Conservation (phyloP, 2,888 invertebrate genomes). For the Hedya salicella region DNA sequence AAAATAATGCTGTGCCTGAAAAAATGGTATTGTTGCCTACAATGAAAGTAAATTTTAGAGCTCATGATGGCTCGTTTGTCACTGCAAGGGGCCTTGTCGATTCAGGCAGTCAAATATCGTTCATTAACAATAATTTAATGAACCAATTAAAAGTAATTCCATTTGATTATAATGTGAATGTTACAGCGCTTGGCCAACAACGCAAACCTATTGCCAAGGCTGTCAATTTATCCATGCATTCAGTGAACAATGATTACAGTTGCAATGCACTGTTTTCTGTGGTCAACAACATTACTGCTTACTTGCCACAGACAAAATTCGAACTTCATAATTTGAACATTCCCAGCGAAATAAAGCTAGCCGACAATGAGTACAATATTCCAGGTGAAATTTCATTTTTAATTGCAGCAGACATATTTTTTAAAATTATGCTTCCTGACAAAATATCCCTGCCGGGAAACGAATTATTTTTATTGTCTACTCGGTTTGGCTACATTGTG, state of each 20-base stretch:
- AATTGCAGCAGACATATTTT: neutral
- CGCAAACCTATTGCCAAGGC: neutral
- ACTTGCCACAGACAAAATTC: slow-evolving; percentile 1
- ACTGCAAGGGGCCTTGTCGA: too few relatives aligned
- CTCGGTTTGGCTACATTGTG: neutral
- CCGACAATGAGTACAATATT: neutral
- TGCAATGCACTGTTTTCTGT: slow-evolving; percentile 12
- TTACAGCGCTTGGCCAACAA: slow-evolving; percentile 6
- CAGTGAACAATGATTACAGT: neutral
- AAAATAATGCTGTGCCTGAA: too few relatives aligned
- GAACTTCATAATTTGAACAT: neutral
- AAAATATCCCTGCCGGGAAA: too few relatives aligned
- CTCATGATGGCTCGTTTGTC: too few relatives aligned
- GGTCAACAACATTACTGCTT: slow-evolving; percentile 2
- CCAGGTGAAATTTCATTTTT: slow-evolving; percentile 6
- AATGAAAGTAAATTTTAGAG: too few relatives aligned
- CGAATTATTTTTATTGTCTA: too few relatives aligned
- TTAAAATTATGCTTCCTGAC: neutral
- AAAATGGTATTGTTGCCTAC: too few relatives aligned
- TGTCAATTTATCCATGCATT: slow-evolving; percentile 9
- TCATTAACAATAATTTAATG: too few relatives aligned
- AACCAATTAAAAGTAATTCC: neutral
- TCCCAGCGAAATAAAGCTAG: neutral
- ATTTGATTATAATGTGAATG: neutral
- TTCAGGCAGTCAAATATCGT: too few relatives aligned